Base-by-base conservation (phyloP, 2,797 vertebrate species). In the Erithacus rubecula region DNA sequence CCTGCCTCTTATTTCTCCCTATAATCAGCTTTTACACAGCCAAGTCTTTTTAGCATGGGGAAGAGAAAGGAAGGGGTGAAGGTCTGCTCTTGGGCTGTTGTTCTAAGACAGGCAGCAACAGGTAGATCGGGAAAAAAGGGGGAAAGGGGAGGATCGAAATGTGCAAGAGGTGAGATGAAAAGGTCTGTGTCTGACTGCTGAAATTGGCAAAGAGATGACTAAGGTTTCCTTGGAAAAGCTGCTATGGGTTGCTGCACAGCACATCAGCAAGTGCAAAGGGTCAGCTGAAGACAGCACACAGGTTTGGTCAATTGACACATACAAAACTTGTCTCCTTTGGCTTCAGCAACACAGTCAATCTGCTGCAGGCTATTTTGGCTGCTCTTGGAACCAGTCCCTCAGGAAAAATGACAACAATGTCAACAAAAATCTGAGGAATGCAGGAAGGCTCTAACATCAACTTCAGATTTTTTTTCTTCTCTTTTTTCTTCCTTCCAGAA, bases 211-310 rank as follows among this genome's bases (percentile, higher is more conserved):
- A 15, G 36, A 37, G 5, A 24, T n/a, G 2, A 49, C 39, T 46
- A 18, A 18, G 15, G 17, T 51, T 70, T 62, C 24, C 53, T 24
- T 1, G 0, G 32, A 56, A 71, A 74, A 85, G 12, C 8, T 76
- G n/a, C 34, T 32, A 5, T 43, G 26, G 0, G 0, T 6, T 72
- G 26, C 21, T 30, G 26, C 46, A 49, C 11, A 60, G 34, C 41
- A 67, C 18, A 41, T 8, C 0, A 2, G 15, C 27, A 44, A 9
- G 19, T 76, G 26, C 11, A 46, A 62, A 79, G 19, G 27, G 11
- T 49, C 37, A 62, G 18, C 29, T 68, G 47, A 43, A 83, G 15
- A 60, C 2, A 30, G n/a, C 12, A 22, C 17, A 70, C 8, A 70
- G 12, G 11, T 65, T 70, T 51, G 30, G 11, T 47, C 0, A 0